A percentile compares a stretch with the other conserved stretches of the same genome.
These are phyloP conservation scores for Leucoraja ocellata DNA, from an alignment of 2,797 vertebrate genomes.

Conservation along the genomic window DNA sequence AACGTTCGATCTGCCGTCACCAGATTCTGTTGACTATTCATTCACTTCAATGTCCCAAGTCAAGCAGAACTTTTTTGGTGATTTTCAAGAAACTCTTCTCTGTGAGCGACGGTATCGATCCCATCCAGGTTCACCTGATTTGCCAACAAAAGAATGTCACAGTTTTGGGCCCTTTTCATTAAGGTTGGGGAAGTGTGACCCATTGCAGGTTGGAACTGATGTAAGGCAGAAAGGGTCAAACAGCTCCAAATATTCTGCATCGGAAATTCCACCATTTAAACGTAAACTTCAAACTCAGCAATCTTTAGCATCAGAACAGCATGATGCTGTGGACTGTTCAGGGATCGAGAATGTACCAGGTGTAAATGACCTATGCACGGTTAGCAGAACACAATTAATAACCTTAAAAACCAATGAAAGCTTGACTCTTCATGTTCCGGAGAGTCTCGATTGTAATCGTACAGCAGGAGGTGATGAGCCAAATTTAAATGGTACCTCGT, in stretches of 20 bases:
- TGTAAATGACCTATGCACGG: conserved; percentile 57
- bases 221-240: conserved; percentile 60
- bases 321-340: conserved; percentile 81
- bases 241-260: conserved; percentile 72
- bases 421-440: not conserved
- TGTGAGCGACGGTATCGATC: conserved; percentile 78
- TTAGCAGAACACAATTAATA: conserved; percentile 39
- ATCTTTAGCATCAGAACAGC: conserved; percentile 47
- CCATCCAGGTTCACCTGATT: conserved; percentile 76
- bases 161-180: conserved; percentile 54
- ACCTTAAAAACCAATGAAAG: conserved; percentile 35
- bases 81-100: conserved; percentile 63
- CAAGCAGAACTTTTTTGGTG: conserved; percentile 48
- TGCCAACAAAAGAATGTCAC: conserved; percentile 65
- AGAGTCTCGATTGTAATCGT: not conserved
- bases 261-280: conserved; percentile 82
- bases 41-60: conserved; percentile 54
- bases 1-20: conserved; percentile 86
- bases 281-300: conserved; percentile 50
- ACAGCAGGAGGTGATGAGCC: not conserved
- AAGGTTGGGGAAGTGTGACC: conserved; percentile 57
- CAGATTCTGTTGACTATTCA: conserved; percentile 57
- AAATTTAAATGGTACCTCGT: conserved; percentile 43
- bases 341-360: conserved; percentile 59
- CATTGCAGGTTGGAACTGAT: conserved; percentile 56